A percentile compares a stretch with the other conserved stretches of the same genome.
Evolutionary conservation across 2,113 vertebrate species (phyloP).

Genomic region (Psephotus haematonotus): DNA sequence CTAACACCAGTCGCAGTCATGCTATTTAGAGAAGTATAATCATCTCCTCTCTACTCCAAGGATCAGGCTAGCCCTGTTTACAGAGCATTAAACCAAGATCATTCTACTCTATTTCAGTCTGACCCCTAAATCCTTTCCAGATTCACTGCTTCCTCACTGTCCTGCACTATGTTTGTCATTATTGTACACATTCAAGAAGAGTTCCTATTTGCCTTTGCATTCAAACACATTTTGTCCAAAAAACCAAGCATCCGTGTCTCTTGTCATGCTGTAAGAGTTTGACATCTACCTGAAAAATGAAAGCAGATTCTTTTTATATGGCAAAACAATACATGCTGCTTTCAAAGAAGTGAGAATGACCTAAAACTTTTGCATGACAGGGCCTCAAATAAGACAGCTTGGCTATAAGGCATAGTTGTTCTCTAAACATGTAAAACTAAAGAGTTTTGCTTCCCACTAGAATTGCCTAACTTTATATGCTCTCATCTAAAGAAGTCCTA

Average conservation of each 20-base stretch:
- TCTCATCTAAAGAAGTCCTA: background rate
- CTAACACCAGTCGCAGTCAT: background rate
- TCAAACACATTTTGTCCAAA: background rate
- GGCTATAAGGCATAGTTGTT: background rate
- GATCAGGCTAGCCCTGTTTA: constrained; percentile 38
- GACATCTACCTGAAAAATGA: background rate
- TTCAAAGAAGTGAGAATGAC: background rate
- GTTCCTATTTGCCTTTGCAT: background rate
- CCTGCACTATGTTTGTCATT: background rate
- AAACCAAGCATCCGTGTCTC: background rate
- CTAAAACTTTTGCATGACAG: background rate
- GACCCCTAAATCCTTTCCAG: constrained; percentile 33
- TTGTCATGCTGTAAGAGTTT: background rate
- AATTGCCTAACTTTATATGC: background rate
- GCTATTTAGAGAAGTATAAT: constrained; percentile 46
- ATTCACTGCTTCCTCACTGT: background rate
- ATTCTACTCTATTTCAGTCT: constrained; percentile 31
- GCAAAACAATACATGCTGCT: background rate
- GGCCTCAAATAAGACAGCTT: background rate
- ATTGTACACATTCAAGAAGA: background rate
- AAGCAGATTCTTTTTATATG: background rate
- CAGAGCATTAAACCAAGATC: constrained; percentile 36
- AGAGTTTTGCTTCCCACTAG: background rate
- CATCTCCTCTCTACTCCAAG: background rate
- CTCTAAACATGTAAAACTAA: background rate